These are phyloP conservation scores for Channallabes apus DNA, from an alignment of 2,797 vertebrate species.

Conservation along the genomic window DNA sequence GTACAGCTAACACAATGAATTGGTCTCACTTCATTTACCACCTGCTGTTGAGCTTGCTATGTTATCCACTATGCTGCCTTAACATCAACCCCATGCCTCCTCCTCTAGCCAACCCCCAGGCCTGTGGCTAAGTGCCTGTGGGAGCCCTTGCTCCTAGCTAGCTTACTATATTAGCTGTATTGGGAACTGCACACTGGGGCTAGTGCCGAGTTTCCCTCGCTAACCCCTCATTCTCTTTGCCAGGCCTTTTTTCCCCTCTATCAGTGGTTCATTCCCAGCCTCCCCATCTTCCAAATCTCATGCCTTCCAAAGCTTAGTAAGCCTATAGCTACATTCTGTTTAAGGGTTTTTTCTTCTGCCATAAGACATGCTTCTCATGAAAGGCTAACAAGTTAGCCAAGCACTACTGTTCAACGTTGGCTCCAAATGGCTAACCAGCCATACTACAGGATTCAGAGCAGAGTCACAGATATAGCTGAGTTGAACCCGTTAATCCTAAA, in stretches of 20 bases:
- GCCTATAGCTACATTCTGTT: conserved; percentile 2
- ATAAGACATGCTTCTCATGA: not conserved
- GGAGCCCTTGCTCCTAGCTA: not conserved
- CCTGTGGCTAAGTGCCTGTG: not conserved
- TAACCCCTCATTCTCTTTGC: not conserved
- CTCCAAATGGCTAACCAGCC: conserved; percentile 13
- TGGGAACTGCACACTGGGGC: not conserved
- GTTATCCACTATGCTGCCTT: conserved; percentile 2
- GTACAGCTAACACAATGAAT: not conserved
- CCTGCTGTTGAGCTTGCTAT: conserved; percentile 5
- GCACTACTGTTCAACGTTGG: not conserved
- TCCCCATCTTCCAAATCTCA: not conserved
- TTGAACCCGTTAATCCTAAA: conserved; percentile 13
- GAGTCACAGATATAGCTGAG: conserved; percentile 16
- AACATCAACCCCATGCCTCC: not conserved
- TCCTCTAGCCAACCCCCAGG: not conserved
- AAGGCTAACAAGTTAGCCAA: conserved; percentile 4
- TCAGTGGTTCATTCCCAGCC: not conserved
- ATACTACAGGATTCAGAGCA: not conserved
- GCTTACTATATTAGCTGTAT: not conserved
- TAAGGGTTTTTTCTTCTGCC: not conserved
- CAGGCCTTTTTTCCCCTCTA: not conserved
- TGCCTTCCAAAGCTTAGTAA: not conserved
- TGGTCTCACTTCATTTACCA: conserved; percentile 8
- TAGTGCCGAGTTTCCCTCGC: not conserved